Evolutionary conservation across 2,113 vertebrate genomes (phyloP), one percentile per base, ranked within the genome.

Genomic region (Rhea pennata): DNA sequence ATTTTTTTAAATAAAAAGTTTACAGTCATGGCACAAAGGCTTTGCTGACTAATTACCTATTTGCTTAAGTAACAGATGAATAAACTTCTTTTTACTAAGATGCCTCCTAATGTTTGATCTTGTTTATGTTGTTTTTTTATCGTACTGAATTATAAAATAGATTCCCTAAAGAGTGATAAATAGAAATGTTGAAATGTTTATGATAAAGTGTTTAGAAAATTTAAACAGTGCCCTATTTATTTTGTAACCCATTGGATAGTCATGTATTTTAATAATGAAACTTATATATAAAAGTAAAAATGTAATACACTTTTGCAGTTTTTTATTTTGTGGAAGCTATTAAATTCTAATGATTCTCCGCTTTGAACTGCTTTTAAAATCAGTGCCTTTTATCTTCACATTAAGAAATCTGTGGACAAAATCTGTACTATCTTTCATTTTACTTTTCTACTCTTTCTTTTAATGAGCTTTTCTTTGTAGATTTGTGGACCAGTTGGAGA

Each of bases 1-100:
- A 48, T 97, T 98, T 97, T 98, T 98, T 95, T 54, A 96, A 98
- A 98, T 98, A 98, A 98, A 98, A 98, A 91, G 90, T 97, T 98
- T 98, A 97, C 97, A 96, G 88, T 94, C 87, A 87, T 95, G 83
- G 90, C 62, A 87, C 79, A 88, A 94, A 88, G 53, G 76, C 94
- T 97, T 86, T 93, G 70, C 70, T 96, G 91, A 92, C 84, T 95
- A 64, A 83, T 94, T 92, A 79, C 93, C 10, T 95, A 92, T 78
- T 92, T 93, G 39, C 92, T 88, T 97, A 90, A 95, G 95, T 84
- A 87, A 56, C 15, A 20, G 64, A 95, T 94, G 21, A 81, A 92
- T 92, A 92, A 90, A 96, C 54, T 90, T 87, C n/a, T 84, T 90
- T 95, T 97, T 96, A 85, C 66, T 75, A 48, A 95, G 73, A 54